A percentile compares a stretch with the other conserved stretches of the same genome.
These are phyloP conservation scores for Athetis lepigone DNA, from an alignment of 2,888 invertebrate genomes.

Conservation along the genomic window DNA sequence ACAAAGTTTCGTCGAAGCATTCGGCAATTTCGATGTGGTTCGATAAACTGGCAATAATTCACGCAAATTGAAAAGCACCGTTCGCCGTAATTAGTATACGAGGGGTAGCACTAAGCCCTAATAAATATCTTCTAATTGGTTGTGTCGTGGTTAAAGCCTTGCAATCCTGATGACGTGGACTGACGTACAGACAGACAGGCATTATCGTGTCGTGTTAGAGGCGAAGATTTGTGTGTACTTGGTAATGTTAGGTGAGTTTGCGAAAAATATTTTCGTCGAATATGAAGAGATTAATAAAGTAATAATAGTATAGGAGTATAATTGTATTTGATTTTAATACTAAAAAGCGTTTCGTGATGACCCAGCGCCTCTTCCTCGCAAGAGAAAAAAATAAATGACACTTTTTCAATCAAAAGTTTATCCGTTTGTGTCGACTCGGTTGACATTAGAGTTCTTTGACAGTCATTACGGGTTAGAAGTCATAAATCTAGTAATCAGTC, in stretches of 20 bases:
- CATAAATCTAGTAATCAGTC: too few relatives aligned
- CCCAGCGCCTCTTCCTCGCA: too few relatives aligned
- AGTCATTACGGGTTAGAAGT: too few relatives aligned
- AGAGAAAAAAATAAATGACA: too few relatives aligned
- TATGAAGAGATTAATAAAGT: too few relatives aligned
- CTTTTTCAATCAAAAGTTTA: too few relatives aligned
- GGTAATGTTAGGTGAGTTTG: not conserved
- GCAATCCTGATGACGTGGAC: constrained; percentile 64
- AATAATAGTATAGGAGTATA: too few relatives aligned
- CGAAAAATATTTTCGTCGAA: not conserved
- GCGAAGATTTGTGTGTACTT: constrained; percentile 42
- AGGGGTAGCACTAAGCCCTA: constrained; percentile 68
- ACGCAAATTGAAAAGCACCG: constrained; percentile 50
- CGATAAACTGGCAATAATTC: constrained; percentile 51
- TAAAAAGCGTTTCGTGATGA: too few relatives aligned
- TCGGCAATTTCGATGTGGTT: constrained; percentile 24
- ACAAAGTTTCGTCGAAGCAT: constrained; percentile 24
- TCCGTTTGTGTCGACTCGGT: too few relatives aligned
- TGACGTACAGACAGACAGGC: constrained; percentile 58
- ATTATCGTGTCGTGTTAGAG: constrained; percentile 44
- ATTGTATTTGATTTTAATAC: too few relatives aligned
- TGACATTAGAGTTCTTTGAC: too few relatives aligned
- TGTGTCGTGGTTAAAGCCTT: constrained; percentile 72
- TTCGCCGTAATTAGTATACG: constrained; percentile 61
- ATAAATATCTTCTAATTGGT: constrained; percentile 83